Evolutionary conservation across 2,113 vertebrate genomes (phyloP), one percentile per base, ranked within the genome.

Genomic region (Peromyscus maniculatus): DNA sequence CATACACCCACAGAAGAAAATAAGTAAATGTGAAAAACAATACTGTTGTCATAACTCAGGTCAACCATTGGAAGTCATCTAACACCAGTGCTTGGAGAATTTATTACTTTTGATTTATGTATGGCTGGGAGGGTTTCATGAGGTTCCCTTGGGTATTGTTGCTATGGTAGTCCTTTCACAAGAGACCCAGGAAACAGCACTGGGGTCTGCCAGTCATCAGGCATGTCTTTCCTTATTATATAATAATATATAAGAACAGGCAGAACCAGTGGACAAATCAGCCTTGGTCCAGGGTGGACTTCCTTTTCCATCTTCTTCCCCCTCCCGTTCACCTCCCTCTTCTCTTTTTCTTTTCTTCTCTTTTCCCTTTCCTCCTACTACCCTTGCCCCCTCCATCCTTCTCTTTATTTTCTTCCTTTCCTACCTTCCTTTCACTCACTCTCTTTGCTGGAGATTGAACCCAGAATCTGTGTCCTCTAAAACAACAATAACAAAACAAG

Each of bases 291-390:
- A 71, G 75, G 36, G 31, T 16, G n/a, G 59, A 86, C 59, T 9
- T 13, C 6, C n/a, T 43, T 62, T 83, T 15, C 13, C 24, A 4
- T 31, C 39, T 4, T 86, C 59, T 62, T 31, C 66, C 28, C 10
- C 11, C 66, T 31, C 26, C n/a, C 24, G 5, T 17, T 59, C 57
- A 15, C 59, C 8, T 7, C 11, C 13, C 7, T 19, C 0, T 0
- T 36, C 21, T 19, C 59, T n/a, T 31, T 62, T 62, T 9, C 59
- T 19, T 64, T 43, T 33, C 36, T 43, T 39, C 13, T 22, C 36
- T 31, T 64, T 43, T 12, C 24, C n/a, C n/a, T 64, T 59, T 62
- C 28, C 13, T 33, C 39, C 24, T 86, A 1, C 15, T 1, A 21
- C 28, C 28, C 43, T 33, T 21, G 17, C n/a, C n/a, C 5, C 24